Evolutionary conservation across 2,888 invertebrate genomes (phyloP).

Genomic region (Acronicta alni): DNA sequence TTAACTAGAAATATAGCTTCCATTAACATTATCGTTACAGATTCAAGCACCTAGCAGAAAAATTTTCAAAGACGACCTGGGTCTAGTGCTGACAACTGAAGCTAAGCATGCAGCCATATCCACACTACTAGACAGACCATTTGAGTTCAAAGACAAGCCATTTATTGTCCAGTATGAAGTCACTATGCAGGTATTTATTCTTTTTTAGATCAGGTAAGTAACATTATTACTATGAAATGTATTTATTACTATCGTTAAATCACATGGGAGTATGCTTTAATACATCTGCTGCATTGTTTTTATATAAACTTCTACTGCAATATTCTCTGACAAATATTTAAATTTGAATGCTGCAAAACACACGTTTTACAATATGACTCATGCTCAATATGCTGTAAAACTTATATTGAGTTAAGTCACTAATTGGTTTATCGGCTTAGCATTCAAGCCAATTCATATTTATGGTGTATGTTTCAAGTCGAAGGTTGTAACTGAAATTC

Average conservation of each 20-base stretch:
- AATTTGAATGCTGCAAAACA: too few species aligned
- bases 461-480: slow-evolving; percentile 21
- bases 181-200: slow-evolving; percentile 90
- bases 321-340: too few species aligned
- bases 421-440: slow-evolving; percentile 67
- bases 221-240: background rate
- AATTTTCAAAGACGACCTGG: slow-evolving; percentile 95
- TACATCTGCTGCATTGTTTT: too few species aligned
- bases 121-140: slow-evolving; percentile 93
- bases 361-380: background rate
- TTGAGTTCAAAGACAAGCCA: slow-evolving; percentile 95
- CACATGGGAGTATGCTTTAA: too few species aligned
- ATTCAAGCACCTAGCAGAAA: slow-evolving; percentile 93
- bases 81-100: slow-evolving; percentile 96
- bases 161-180: slow-evolving; percentile 98
- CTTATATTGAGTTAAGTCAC: slow-evolving; percentile 37
- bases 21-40: slow-evolving; percentile 15
- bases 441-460: slow-evolving; percentile 44
- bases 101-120: slow-evolving; percentile 99
- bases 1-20: too few species aligned
- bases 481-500: slow-evolving; percentile 18
- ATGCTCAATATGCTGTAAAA: background rate
- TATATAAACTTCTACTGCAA: too few species aligned
- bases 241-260: too few species aligned
- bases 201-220: background rate